Base-by-base conservation (phyloP, 2,888 invertebrate species). In the Dascillus cervinus region DNA sequence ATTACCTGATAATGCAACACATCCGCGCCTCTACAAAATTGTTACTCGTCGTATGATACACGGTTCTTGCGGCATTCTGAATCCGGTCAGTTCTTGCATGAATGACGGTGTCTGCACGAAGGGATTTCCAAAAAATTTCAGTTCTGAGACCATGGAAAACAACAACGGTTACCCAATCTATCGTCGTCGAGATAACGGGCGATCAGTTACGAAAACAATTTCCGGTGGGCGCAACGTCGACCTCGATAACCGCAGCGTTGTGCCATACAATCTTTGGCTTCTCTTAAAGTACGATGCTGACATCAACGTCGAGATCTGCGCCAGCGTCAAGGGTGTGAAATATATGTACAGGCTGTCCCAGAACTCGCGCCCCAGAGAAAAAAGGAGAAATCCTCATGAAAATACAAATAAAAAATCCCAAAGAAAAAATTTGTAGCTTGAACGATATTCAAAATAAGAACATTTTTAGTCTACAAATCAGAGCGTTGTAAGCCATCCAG, bases 221-320 rank as follows among this genome's bases (percentile, higher is more conserved):
- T n/a, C n/a, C 20, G 20, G 4, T 4, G 26, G 30, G n/a, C 10
- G 29, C 5, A 19, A 15, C 4, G 4, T 17, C 13, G 19, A 14
- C 2, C 2, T 56, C n/a, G 55, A 59, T 38, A 60, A 58, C 37
- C 38, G 44, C 8, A 11, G 8, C 4, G 10, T 23, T 3, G 23
- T 23, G 11, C 23, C 23, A 5, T 23, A 3, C 23, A 23, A 23
- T 11, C 9, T 11, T 8, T 23, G 8, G 6, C 22, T 22, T n/a
- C 5, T 10, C 6, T 22, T 22, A 22, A 22, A 22, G 9, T 22
- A 22, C 10, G 8, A 26, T 8, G 26, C 26, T 5, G 52, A 54
- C 31, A 52, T 54, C 3, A 55, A 54, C 34, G 50, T 53, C 21
- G 48, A 52, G 39, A 28, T 51, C 14, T 49, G 48, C 32, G 45